Percentiles rank a stretch among this genome's conserved stretches.
Evolutionary conservation across 2,888 invertebrate species (phyloP).

Genomic region (Pseudanteris insignis): DNA sequence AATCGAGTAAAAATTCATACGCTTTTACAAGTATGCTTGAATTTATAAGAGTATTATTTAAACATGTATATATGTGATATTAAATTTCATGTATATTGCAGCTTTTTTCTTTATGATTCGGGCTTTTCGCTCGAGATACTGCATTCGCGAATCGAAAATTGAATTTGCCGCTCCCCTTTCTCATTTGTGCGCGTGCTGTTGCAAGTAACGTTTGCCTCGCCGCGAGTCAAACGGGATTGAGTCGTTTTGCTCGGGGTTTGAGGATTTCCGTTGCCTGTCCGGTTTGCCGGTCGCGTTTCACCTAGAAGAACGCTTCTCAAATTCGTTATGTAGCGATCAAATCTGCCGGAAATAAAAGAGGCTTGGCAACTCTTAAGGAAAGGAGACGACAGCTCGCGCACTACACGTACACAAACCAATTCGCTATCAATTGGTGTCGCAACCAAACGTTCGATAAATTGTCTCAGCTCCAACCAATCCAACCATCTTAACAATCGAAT

Average conservation of each 20-base stretch:
- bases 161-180: conserved; percentile 40
- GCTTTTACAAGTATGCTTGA: too few species aligned
- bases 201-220: conserved; percentile 35
- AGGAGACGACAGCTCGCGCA: too few species aligned
- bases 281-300: conserved; percentile 1
- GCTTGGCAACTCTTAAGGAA: conserved; percentile 27
- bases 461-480: too few species aligned
- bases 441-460: too few species aligned
- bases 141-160: conserved; percentile 41
- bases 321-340: conserved; percentile 35
- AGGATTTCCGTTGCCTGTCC: conserved; percentile 15
- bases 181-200: conserved; percentile 38
- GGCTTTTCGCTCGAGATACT: conserved; percentile 17
- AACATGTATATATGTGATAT: conserved; percentile 10
- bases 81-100: conserved; percentile 20
- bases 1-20: too few species aligned
- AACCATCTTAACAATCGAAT: too few species aligned
- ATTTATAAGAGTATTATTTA: too few species aligned
- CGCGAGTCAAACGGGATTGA: conserved; percentile 32
- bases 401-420: too few species aligned
- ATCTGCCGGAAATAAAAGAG: conserved; percentile 34
- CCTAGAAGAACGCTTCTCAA: conserved; percentile 11
- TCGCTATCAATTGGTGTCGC: too few species aligned
- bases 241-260: conserved; percentile 17
- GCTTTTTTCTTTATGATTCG: conserved; percentile 33